Conservation (phyloP, 2,113 vertebrate species). For the Callipepla squamata region DNA sequence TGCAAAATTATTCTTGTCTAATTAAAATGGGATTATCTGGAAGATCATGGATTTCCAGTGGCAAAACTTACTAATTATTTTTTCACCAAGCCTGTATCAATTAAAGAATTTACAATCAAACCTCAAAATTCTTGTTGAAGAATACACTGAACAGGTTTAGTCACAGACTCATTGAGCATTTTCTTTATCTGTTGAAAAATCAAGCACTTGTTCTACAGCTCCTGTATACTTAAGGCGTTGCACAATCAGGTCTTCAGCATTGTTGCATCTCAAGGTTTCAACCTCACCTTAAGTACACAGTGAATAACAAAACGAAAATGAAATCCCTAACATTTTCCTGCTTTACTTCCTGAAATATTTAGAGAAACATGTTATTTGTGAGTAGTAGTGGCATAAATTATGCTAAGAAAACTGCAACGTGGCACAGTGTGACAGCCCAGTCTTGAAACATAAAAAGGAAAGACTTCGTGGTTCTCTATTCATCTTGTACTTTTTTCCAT, state of each 20-base stretch:
- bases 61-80: neutral
- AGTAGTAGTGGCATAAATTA: neutral
- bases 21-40: neutral
- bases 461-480: too few relatives aligned
- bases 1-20: neutral
- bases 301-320: neutral
- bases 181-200: neutral
- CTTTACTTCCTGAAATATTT: constrained; percentile 5
- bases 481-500: neutral
- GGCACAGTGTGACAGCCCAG: neutral
- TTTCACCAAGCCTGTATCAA: rapidly evolving
- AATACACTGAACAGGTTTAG: neutral
- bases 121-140: neutral
- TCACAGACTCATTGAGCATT: neutral
- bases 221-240: neutral
- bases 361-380: neutral
- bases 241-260: neutral
- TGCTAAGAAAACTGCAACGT: neutral
- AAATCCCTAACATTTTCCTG: neutral
- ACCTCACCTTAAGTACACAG: constrained; percentile 39
- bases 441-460: neutral
- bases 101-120: neutral
- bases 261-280: neutral
- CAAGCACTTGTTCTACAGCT: neutral
- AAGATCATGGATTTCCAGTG: neutral